phyloP scores from a whole-genome alignment of 2,888 invertebrate genomes.

The Brachylomia viminalis region DNA sequence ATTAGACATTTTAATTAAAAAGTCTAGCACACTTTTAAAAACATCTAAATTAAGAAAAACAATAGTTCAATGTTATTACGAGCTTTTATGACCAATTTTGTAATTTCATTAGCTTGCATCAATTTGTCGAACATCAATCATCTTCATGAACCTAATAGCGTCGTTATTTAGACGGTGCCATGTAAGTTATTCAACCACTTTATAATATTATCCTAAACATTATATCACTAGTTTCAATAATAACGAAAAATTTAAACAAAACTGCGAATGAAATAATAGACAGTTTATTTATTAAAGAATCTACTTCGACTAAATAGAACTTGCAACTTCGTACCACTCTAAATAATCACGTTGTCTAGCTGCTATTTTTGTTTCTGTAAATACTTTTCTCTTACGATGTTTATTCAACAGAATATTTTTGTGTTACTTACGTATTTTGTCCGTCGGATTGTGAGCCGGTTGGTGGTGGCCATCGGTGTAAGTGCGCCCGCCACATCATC shows the following conservation, averaged over 20 bases:
- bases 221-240: background rate
- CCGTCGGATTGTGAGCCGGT: slow-evolving; percentile 91
- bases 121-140: slow-evolving; percentile 39
- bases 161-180: slow-evolving; percentile 9
- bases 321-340: slow-evolving; percentile 7
- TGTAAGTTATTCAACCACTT: background rate
- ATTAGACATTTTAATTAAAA: background rate
- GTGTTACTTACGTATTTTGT: slow-evolving; percentile 90
- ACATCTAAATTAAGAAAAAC: background rate
- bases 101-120: slow-evolving; percentile 34
- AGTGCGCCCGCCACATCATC: slow-evolving; percentile 86
- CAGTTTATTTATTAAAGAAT: slow-evolving; percentile 2
- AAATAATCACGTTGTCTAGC: slow-evolving; percentile 30
- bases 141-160: slow-evolving; percentile 13
- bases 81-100: background rate
- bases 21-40: background rate
- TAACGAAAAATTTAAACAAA: slow-evolving; percentile 2
- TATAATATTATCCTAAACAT: slow-evolving; percentile 6
- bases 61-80: background rate
- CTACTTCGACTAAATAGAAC: slow-evolving; percentile 3
- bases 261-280: slow-evolving; percentile 8
- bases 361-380: slow-evolving; percentile 55
- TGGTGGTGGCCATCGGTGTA: slow-evolving; percentile 86
- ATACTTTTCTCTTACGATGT: slow-evolving; percentile 58
- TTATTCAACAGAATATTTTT: slow-evolving; percentile 38